These are phyloP conservation scores for Sternotherus odoratus DNA, from an alignment of 2,797 vertebrate species.

Conservation along the genomic window DNA sequence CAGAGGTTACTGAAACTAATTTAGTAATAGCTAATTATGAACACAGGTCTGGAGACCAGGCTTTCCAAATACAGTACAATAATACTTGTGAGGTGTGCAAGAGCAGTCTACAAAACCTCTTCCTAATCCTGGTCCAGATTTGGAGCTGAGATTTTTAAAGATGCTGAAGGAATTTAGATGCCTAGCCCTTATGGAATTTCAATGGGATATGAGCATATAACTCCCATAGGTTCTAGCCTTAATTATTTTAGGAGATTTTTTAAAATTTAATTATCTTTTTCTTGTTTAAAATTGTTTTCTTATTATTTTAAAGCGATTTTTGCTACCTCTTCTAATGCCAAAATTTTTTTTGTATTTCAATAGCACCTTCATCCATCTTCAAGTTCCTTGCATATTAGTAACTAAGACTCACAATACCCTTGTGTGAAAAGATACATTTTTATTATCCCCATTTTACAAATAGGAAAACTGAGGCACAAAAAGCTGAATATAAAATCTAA, in stretches of 20 bases:
- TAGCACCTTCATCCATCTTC: not conserved
- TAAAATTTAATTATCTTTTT: not conserved
- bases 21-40: slow-evolving; percentile 34
- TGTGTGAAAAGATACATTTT: not conserved
- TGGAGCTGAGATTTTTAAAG: not conserved
- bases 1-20: slow-evolving; percentile 15
- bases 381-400: not conserved
- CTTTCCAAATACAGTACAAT: slow-evolving; percentile 17
- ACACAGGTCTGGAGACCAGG: slow-evolving; percentile 2
- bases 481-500: not conserved
- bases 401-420: not conserved
- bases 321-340: not conserved
- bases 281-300: not conserved
- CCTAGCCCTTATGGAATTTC: not conserved
- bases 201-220: not conserved
- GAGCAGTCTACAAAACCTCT: not conserved
- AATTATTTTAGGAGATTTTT: not conserved
- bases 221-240: not conserved
- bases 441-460: not conserved
- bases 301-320: not conserved
- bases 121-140: not conserved
- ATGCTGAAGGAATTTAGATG: not conserved
- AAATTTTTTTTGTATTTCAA: not conserved
- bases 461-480: not conserved
- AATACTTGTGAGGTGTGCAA: not conserved